A percentile compares a stretch with the other conserved stretches of the same genome.
Evolutionary conservation across 2,888 invertebrate species (phyloP).

Genomic region (Pristionchus arcanus): DNA sequence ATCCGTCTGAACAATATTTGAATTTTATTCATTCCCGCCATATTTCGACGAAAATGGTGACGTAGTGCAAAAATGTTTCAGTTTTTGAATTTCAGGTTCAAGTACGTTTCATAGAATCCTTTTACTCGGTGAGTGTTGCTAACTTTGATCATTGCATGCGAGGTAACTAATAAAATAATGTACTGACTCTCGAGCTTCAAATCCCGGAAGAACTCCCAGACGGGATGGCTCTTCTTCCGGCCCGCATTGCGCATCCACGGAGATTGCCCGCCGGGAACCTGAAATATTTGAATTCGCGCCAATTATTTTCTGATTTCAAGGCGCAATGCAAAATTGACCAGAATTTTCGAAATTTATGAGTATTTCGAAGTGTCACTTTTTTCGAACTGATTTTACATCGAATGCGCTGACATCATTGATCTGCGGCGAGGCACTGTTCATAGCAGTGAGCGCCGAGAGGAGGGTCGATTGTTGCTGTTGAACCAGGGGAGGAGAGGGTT

Average conservation of each 20-base stretch:
- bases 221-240: constrained; percentile 75
- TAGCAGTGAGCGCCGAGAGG: background rate
- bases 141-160: background rate
- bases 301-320: background rate
- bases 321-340: background rate
- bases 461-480: constrained; percentile 7
- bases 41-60: background rate
- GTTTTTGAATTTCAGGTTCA: background rate
- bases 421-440: background rate
- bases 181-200: constrained; percentile 70
- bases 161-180: background rate
- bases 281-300: background rate
- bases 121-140: background rate
- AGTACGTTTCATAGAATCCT: background rate
- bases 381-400: background rate
- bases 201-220: constrained; percentile 75
- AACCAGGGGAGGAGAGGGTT: constrained; percentile 17
- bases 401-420: background rate
- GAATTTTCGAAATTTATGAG: background rate
- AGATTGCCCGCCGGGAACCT: constrained; percentile 51
- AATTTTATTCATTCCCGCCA: background rate
- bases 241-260: constrained; percentile 71
- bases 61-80: background rate
- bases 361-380: background rate
- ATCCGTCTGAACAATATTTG: constrained; percentile 65